These are phyloP conservation scores for Megaceryle torquata DNA, from an alignment of 2,113 vertebrate genomes.

Conservation along the genomic window DNA sequence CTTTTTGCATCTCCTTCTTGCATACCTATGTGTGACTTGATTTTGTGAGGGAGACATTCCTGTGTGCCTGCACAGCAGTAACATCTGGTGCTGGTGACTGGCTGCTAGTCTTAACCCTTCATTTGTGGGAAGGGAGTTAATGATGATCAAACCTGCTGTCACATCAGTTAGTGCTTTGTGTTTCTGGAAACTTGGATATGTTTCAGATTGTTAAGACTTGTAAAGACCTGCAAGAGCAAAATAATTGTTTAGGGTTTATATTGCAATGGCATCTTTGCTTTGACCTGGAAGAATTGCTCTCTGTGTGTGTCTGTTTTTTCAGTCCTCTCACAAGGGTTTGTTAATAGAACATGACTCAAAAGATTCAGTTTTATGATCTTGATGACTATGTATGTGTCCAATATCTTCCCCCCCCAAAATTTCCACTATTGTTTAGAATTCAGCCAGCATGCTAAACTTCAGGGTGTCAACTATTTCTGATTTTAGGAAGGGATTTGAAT, in stretches of 20 bases:
- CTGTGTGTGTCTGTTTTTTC: neutral
- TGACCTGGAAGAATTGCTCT: neutral
- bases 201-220: neutral
- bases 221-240: neutral
- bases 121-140: neutral
- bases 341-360: neutral
- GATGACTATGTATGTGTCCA: no score
- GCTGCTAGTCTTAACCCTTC: neutral
- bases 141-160: neutral
- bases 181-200: neutral
- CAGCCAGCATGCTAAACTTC: neutral
- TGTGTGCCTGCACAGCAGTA: neutral
- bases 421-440: neutral
- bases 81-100: neutral
- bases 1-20: neutral
- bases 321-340: neutral
- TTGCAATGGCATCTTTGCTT: neutral
- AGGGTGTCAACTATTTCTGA: constrained; percentile 8
- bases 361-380: neutral
- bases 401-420: neutral
- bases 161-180: neutral
- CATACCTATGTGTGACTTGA: neutral
- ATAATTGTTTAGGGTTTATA: neutral
- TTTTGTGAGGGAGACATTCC: neutral
- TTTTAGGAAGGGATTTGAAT: constrained; percentile 54